These are phyloP conservation scores for Anguilla megastoma DNA, from an alignment of 2,797 vertebrate genomes.

Conservation along the genomic window DNA sequence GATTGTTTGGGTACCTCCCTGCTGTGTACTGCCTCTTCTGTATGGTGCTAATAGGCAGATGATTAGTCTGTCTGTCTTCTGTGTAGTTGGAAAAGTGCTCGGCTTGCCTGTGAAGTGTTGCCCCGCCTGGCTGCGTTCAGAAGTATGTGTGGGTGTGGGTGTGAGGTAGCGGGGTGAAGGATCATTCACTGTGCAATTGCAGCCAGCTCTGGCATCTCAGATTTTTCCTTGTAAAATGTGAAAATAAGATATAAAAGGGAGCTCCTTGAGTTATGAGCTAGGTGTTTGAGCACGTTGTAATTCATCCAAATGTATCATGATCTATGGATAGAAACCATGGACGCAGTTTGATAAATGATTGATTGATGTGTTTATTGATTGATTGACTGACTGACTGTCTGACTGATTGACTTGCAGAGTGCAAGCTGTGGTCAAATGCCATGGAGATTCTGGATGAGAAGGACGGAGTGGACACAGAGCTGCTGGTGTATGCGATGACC, in stretches of 20 bases:
- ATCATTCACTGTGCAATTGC: background rate
- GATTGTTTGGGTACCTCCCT: background rate
- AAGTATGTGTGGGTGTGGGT: background rate
- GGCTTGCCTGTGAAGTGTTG: background rate
- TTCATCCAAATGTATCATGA: background rate
- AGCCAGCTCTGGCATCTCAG: background rate
- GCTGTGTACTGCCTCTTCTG: constrained; percentile 7
- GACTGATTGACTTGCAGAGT: constrained; percentile 65
- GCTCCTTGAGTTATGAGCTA: background rate
- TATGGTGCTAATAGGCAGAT: constrained; percentile 11
- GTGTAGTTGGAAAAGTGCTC: background rate
- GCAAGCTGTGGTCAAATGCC: constrained; percentile 87
- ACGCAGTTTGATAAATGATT: background rate
- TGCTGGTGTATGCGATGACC: constrained; percentile 93
- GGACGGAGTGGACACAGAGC: constrained; percentile 92
- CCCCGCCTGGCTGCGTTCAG: background rate
- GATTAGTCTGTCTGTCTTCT: constrained; percentile 24
- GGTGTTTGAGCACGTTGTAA: background rate
- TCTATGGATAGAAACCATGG: background rate
- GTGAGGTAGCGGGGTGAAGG: background rate
- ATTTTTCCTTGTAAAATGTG: background rate
- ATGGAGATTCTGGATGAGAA: constrained; percentile 96
- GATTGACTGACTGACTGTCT: background rate
- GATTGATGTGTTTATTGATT: background rate
- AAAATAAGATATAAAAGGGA: background rate